These are phyloP conservation scores for Spialia ferax DNA, from an alignment of 2,888 invertebrate species.

Conservation along the genomic window DNA sequence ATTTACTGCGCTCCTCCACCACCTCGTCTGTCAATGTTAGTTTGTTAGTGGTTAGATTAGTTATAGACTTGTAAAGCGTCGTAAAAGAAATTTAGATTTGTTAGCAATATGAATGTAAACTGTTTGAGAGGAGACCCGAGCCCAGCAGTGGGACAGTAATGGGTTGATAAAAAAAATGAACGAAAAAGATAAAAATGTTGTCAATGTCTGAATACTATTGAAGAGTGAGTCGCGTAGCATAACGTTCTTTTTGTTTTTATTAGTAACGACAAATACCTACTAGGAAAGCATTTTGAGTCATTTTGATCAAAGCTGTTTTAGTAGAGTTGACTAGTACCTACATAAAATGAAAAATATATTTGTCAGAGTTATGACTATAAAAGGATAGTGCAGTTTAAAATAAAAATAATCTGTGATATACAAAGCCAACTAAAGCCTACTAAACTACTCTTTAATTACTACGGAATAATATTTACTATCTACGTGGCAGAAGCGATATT, in stretches of 20 bases:
- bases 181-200: no score
- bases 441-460: background rate
- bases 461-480: background rate
- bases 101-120: background rate
- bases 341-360: background rate
- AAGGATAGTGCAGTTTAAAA: background rate
- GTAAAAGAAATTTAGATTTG: background rate
- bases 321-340: background rate
- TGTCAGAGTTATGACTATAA: background rate
- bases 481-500: background rate
- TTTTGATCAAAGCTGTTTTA: background rate
- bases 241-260: background rate
- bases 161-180: no score
- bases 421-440: no score
- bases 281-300: background rate
- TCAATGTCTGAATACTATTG: background rate
- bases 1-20: slow-evolving; percentile 97
- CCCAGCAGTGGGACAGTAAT: no score
- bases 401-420: background rate
- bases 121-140: no score
- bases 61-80: slow-evolving; percentile 1
- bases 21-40: slow-evolving; percentile 91
- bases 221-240: background rate
- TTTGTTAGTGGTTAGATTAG: slow-evolving; percentile 45
- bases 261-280: no score